phyloP scores from a whole-genome alignment of 2,797 vertebrate genomes.

The Bufotes viridis region DNA sequence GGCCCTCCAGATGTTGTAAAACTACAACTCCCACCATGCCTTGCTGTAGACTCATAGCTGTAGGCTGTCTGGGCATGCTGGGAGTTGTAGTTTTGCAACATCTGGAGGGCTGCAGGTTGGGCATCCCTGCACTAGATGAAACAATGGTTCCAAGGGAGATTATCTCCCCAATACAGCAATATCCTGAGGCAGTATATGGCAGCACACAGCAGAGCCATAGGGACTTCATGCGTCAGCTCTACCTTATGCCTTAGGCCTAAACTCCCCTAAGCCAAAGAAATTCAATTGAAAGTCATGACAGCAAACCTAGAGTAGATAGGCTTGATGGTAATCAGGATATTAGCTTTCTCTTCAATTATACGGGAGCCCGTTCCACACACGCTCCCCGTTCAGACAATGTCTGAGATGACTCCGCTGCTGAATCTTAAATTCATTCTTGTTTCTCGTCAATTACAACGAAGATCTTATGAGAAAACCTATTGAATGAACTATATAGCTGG shows the following conservation, averaged over 20 bases:
- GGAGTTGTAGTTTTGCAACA: too few relatives aligned
- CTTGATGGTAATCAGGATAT: neutral
- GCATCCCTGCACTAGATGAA: too few relatives aligned
- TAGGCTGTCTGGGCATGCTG: too few relatives aligned
- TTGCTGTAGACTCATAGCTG: too few relatives aligned
- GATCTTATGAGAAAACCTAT: constrained; percentile 16
- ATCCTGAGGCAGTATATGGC: too few relatives aligned
- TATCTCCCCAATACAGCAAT: too few relatives aligned
- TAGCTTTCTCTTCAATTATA: neutral
- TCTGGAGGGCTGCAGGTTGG: too few relatives aligned
- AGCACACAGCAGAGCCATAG: too few relatives aligned
- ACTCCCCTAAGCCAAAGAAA: neutral
- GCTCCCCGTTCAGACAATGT: neutral
- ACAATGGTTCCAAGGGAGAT: too few relatives aligned
- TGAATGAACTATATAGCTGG: neutral
- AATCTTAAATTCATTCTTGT: constrained; percentile 1
- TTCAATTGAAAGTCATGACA: neutral
- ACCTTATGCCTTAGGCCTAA: neutral
- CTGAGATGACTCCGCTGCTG: neutral
- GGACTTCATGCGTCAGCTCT: neutral
- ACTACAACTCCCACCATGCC: too few relatives aligned
- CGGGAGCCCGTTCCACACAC: neutral
- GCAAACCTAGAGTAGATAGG: neutral
- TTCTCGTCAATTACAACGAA: constrained; percentile 24
- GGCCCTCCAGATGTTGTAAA: too few relatives aligned